Base-by-base conservation (phyloP, 2,888 invertebrate genomes). In the Hyalella azteca region DNA sequence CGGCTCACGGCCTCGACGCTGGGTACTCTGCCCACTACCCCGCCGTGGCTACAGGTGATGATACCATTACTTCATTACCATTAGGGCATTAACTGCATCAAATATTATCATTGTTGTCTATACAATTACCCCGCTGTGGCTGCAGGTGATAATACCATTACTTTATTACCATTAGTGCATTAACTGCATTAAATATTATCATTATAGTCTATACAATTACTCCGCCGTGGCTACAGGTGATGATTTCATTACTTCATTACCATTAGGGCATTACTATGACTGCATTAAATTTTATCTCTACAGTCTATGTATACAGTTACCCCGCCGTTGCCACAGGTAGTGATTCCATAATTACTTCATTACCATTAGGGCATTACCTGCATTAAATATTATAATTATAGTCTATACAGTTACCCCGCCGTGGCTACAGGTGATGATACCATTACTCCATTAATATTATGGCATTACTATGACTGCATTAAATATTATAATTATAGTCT, bases 1-100 rank as follows among this genome's bases (percentile, higher is more conserved):
- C 79, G 19, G 59, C 39, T 26, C 82, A 82, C 45, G 77, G 79
- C 66, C 79, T 82, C 41, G 82, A 82, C 40, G 32, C 81, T 40
- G 77, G 78, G 45, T 81, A 81, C 66, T 36, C 77, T n/a, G 11
- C 49, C 11, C 82, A 82, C 81, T 82, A 82, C 76, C 78, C 81
- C 19, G 60, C 50, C 15, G 81, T 82, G 3, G 59, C 82, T 76
- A 80, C 75, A n/a, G 75, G 75, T 75, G 45, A 59, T 7, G n/a
- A n/a, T n/a, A n/a, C n/a, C n/a, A n/a, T n/a, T n/a, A n/a, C n/a
- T n/a, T n/a, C n/a, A n/a, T n/a, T n/a, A n/a, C n/a, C n/a, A n/a
- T n/a, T n/a, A n/a, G n/a, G n/a, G 11, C 15, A 48, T 48, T 48
- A 48, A 13, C 48, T 48, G 11, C 48, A 48, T 48, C 48, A 48